Conservation (phyloP, 2,797 vertebrate species). For the Typhlichthys eigenmanni region DNA sequence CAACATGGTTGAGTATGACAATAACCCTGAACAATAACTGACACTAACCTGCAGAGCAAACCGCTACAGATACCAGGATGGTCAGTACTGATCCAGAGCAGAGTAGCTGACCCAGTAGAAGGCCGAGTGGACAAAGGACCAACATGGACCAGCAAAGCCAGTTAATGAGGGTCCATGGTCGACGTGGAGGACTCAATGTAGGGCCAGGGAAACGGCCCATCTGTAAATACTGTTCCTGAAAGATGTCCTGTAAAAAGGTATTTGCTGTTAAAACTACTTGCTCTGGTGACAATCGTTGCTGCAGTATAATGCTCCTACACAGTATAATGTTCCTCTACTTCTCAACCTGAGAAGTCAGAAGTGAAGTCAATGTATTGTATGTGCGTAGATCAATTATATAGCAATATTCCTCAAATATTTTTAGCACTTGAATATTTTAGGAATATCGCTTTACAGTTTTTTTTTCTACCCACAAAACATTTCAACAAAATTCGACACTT, state of each 20-base stretch:
- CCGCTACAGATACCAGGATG: constrained; percentile 74
- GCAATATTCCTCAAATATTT: no score
- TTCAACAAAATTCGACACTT: no score
- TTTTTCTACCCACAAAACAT: no score
- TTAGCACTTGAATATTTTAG: no score
- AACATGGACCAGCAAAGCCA: constrained; percentile 90
- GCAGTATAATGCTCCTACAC: no score
- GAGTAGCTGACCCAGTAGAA: constrained; percentile 79
- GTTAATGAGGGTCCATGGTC: constrained; percentile 87
- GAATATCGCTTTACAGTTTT: no score
- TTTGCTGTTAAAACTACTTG: background rate
- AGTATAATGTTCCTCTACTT: no score
- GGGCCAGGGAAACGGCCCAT: constrained; percentile 84
- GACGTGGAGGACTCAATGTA: constrained; percentile 64
- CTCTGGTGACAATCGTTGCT: no score
- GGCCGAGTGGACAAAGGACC: constrained; percentile 86
- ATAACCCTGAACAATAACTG: background rate
- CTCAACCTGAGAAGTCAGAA: no score
- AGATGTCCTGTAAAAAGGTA: constrained; percentile 80
- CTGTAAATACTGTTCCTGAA: constrained; percentile 86
- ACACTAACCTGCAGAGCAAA: constrained; percentile 84
- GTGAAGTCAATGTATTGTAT: no score
- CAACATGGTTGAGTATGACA: background rate
- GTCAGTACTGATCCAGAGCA: constrained; percentile 84
- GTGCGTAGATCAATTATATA: no score